phyloP scores from a whole-genome alignment of 1,140 invertebrate genomes.

The Teleopsis dalmanni region DNA sequence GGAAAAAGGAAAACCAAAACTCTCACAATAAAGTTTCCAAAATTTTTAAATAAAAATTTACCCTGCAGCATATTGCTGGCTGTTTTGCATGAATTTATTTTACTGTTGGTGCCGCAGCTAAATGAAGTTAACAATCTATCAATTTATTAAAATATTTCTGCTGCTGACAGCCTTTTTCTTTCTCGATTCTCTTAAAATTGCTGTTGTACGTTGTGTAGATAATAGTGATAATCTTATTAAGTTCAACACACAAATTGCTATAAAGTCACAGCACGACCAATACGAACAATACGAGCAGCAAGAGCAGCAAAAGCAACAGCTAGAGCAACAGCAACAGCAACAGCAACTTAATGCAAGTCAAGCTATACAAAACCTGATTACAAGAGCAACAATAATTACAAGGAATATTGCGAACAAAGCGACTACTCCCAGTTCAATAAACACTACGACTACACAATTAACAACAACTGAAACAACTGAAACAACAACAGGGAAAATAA shows the following conservation, averaged over 20 bases:
- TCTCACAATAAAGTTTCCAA: too few relatives aligned
- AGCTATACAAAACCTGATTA: too few relatives aligned
- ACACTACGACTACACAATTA: too few relatives aligned
- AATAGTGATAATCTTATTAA: too few relatives aligned
- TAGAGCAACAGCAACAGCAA: slow-evolving; percentile 13
- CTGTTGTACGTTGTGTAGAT: slow-evolving; percentile 1
- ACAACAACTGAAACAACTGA: slow-evolving; percentile 6
- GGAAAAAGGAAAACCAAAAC: too few relatives aligned
- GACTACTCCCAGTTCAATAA: too few relatives aligned
- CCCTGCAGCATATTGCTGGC: too few relatives aligned
- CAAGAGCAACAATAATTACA: too few relatives aligned
- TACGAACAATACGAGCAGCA: not conserved
- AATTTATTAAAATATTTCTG: slow-evolving; percentile 44
- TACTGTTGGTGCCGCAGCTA: slow-evolving; percentile 16
- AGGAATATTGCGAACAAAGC: too few relatives aligned
- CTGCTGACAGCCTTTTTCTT: slow-evolving; percentile 42
- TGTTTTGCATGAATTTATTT: too few relatives aligned
- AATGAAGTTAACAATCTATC: slow-evolving; percentile 45
- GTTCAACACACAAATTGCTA: not conserved
- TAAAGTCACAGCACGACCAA: not conserved
- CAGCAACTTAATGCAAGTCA: too few relatives aligned
- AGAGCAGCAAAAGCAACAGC: not conserved
- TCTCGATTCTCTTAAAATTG: slow-evolving; percentile 26
- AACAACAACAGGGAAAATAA: slow-evolving; percentile 2
- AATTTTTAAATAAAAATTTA: too few relatives aligned